phyloP scores from a whole-genome alignment of 2,797 vertebrate species.

The Sebastes flavidus region DNA sequence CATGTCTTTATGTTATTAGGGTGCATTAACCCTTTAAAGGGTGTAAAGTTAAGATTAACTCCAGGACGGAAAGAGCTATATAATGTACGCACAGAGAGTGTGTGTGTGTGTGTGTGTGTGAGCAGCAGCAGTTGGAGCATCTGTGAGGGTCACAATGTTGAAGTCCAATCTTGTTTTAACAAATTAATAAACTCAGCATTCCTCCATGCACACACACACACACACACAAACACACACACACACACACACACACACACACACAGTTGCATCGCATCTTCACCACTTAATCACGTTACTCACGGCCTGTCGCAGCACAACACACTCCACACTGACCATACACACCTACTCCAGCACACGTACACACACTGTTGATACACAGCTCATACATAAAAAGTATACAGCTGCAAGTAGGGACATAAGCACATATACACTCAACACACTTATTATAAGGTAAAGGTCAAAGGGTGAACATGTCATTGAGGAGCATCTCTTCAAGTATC shows the following conservation, averaged over 20 bases:
- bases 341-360: not conserved
- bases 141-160: conserved; percentile 40
- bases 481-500: not conserved
- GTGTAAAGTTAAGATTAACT: not conserved
- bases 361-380: not conserved
- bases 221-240: conserved; percentile 15
- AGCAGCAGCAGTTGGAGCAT: conserved; percentile 38
- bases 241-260: conserved; percentile 21
- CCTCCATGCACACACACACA: conserved; percentile 1
- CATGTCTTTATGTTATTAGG: not conserved
- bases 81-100: not conserved
- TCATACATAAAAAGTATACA: not conserved
- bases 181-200: conserved; percentile 62
- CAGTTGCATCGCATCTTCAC: conserved; percentile 40
- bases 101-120: not conserved
- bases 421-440: not conserved
- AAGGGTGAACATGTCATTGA: not conserved
- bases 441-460: not conserved
- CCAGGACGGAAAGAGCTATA: not conserved
- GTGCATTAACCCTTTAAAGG: not conserved
- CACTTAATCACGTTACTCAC: conserved; percentile 59
- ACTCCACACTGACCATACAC: not conserved
- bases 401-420: not conserved
- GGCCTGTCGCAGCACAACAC: not conserved
- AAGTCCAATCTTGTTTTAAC: conserved; percentile 62